Evolutionary conservation across 1,140 invertebrate species (phyloP).

Genomic region (Drosophila obscura): DNA sequence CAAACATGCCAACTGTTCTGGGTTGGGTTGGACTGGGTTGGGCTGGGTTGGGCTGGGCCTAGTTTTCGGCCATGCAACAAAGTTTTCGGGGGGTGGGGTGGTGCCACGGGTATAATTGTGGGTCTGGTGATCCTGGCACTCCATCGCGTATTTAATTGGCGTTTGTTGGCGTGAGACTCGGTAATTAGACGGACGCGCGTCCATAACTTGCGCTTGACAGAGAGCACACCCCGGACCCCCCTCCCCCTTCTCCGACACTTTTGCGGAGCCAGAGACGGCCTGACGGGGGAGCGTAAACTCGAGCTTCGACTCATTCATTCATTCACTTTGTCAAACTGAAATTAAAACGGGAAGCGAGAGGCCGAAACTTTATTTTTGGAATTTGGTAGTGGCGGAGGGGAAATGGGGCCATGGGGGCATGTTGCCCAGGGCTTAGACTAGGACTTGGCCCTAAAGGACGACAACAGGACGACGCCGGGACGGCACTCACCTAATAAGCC

Average conservation of each 20-base stretch:
- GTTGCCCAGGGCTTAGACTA: slow-evolving; percentile 5
- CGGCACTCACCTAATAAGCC: slow-evolving; percentile 63
- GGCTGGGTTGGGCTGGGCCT: no score
- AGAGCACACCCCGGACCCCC: background rate
- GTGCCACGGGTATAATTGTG: no score
- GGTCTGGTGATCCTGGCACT: slow-evolving; percentile 6
- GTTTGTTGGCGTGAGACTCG: slow-evolving; percentile 4
- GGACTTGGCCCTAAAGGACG: slow-evolving; percentile 21
- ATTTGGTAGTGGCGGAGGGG: slow-evolving; percentile 9
- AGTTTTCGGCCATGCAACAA: no score
- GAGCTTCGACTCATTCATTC: slow-evolving; percentile 38
- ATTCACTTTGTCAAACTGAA: slow-evolving; percentile 53
- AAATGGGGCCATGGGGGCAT: background rate
- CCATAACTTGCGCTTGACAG: slow-evolving; percentile 11
- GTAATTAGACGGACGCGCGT: slow-evolving; percentile 30
- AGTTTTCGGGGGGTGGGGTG: slow-evolving; percentile 3
- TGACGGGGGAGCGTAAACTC: slow-evolving; percentile 5
- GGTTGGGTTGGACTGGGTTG: no score
- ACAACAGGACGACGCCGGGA: slow-evolving; percentile 33
- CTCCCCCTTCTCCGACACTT: no score
- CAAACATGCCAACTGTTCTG: no score
- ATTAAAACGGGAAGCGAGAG: slow-evolving; percentile 49
- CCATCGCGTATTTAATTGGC: slow-evolving; percentile 27
- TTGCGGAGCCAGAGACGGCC: no score
- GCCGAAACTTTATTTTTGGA: slow-evolving; percentile 19